Evolutionary conservation across 2,797 vertebrate genomes (phyloP), one percentile per base, ranked within the genome.

Genomic region (Sebastes itinus): DNA sequence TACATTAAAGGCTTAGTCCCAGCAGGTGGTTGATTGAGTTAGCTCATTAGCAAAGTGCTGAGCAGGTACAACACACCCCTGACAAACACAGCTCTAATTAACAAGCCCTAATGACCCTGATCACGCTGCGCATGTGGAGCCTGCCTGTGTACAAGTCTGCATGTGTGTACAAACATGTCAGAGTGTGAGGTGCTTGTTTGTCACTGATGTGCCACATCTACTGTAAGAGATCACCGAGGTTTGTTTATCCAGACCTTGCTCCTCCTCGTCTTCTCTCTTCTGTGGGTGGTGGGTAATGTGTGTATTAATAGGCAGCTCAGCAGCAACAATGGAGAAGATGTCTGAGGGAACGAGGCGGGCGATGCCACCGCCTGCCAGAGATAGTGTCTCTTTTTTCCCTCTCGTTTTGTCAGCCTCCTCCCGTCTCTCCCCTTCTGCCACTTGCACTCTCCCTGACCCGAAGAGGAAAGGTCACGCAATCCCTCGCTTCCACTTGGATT

Each of bases 21-120:
- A 87, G 92, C 94, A 94, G 94, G 92, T 92, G 90, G 92, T 81
- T 93, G 94, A 93, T 90, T 93, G 92, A 92, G 90, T 92, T 86
- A 91, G 90, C 88, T 94, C 93, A 94, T 94, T 94, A 92, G 87
- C 83, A 91, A 94, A 93, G 88, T 90, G 93, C 91, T 93, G 90
- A 94, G 91, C 88, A 93, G 91, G 91, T 93, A 92, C 82, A 88
- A 91, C 84, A 90, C 74, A 85, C 66, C 83, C 62, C 88, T 89
- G 83, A 92, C 83, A 86, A 93, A 93, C 89, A 91, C 77, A 66
- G 80, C 88, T 93, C 88, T 94, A 94, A 95, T 95, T 95, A 95
- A 94, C 91, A 81, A 92, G 85, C 87, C 42, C 75, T 93, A 93
- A 93, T 93, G 89, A 87, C 87, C 85, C 78, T 22, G 87, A 88